phyloP scores from a whole-genome alignment of 2,888 invertebrate genomes.

The Philereme transversata region DNA sequence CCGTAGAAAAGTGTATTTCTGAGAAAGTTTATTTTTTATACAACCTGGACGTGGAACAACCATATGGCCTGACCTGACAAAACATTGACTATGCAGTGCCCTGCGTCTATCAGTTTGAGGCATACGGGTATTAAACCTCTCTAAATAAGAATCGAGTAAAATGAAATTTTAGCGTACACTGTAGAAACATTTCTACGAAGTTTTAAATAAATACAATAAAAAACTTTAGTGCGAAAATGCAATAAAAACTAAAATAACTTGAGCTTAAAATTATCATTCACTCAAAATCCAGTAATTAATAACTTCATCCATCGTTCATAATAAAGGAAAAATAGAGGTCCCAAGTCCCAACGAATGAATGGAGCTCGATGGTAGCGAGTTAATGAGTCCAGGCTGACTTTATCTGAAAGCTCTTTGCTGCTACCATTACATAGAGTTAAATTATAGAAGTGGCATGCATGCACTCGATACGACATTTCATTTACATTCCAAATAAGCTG shows the following conservation, averaged over 20 bases:
- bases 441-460: slow-evolving; percentile 37
- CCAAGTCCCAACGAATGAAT: slow-evolving; percentile 49
- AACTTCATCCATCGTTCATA: slow-evolving; percentile 40
- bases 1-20: no score
- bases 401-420: slow-evolving; percentile 53
- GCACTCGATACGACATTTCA: not conserved
- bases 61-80: no score
- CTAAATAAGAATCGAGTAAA: no score
- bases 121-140: no score
- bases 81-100: no score
- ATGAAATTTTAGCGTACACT: no score
- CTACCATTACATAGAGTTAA: slow-evolving; percentile 37
- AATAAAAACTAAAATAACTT: not conserved
- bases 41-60: no score
- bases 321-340: slow-evolving; percentile 43
- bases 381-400: slow-evolving; percentile 63
- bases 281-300: slow-evolving; percentile 37
- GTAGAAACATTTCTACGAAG: no score
- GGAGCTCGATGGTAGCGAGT: slow-evolving; percentile 49
- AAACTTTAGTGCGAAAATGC: not conserved
- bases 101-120: no score
- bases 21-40: no score
- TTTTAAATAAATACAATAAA: not conserved
- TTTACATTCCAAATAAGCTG: not conserved
- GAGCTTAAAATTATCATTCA: not conserved